Evolutionary conservation across 2,888 invertebrate species (phyloP).

Genomic region (Sesia bembeciformis): DNA sequence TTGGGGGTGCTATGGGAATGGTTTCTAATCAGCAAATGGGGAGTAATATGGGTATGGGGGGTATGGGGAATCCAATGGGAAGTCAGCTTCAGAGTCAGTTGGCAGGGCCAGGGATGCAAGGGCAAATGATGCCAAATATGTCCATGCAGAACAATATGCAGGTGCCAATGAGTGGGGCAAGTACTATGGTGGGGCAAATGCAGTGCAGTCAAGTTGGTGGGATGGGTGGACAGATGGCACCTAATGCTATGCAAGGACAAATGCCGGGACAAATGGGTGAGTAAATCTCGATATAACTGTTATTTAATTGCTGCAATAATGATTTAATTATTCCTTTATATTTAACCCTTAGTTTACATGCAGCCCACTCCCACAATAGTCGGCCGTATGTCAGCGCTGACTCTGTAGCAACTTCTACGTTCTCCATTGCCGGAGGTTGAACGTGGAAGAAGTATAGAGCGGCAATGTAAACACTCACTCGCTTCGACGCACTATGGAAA

Average conservation of each 20-base stretch:
- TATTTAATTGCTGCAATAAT: background rate
- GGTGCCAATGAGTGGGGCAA: slow-evolving; percentile 48
- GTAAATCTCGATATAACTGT: slow-evolving; percentile 8
- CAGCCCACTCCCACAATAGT: too few species aligned
- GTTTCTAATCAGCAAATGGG: slow-evolving; percentile 73
- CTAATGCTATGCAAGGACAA: slow-evolving; percentile 50
- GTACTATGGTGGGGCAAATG: slow-evolving; percentile 55
- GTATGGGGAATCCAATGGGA: slow-evolving; percentile 62
- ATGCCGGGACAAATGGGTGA: slow-evolving; percentile 66
- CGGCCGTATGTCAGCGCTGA: too few species aligned
- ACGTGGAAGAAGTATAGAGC: too few species aligned
- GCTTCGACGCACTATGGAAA: too few species aligned
- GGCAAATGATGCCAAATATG: slow-evolving; percentile 67
- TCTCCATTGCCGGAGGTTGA: too few species aligned
- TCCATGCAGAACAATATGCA: slow-evolving; percentile 56
- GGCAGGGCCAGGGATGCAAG: slow-evolving; percentile 52
- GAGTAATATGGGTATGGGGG: slow-evolving; percentile 65
- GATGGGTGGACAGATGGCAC: slow-evolving; percentile 59
- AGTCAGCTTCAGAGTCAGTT: slow-evolving; percentile 62
- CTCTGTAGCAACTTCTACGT: too few species aligned
- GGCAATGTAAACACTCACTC: too few species aligned
- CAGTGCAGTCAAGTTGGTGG: slow-evolving; percentile 63
- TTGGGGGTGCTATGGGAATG: slow-evolving; percentile 71
- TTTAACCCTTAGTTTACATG: too few species aligned
- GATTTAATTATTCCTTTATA: too few species aligned